Percentiles rank a stretch among this genome's conserved stretches.
Evolutionary conservation across 2,797 vertebrate species (phyloP).

Genomic region (Otolemur crassicaudatus): DNA sequence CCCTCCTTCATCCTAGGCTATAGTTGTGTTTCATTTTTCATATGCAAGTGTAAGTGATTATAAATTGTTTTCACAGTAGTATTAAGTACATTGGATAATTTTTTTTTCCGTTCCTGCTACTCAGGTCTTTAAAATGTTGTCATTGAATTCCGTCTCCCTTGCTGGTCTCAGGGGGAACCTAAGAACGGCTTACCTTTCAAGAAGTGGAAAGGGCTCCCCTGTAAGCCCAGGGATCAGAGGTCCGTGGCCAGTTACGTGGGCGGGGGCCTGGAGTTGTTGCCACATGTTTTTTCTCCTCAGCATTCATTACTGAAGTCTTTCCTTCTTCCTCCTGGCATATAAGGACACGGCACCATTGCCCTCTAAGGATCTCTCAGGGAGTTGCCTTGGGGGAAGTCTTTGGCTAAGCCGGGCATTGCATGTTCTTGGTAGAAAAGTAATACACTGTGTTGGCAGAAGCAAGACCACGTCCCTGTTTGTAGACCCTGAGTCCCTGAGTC

Average conservation of each 20-base stretch:
- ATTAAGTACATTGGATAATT: too few relatives aligned
- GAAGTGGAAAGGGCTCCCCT: not conserved
- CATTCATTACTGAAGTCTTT: not conserved
- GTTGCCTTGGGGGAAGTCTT: not conserved
- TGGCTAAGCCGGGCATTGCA: not conserved
- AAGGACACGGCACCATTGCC: rapidly evolving
- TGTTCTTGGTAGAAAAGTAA: not conserved
- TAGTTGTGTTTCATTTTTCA: too few relatives aligned
- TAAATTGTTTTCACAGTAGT: too few relatives aligned
- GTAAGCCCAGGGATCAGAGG: not conserved
- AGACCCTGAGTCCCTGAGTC: not conserved
- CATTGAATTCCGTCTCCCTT: not conserved
- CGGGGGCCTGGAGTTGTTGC: not conserved
- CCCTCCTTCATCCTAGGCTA: too few relatives aligned
- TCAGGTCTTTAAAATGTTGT: not conserved
- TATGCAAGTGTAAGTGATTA: too few relatives aligned
- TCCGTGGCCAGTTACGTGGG: not conserved
- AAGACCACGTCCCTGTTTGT: not conserved
- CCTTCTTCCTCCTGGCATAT: not conserved
- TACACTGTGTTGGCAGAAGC: not conserved
- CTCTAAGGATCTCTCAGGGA: not conserved
- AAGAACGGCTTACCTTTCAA: not conserved
- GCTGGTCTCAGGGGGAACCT: not conserved
- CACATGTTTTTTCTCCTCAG: not conserved
- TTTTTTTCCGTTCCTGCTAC: too few relatives aligned